These are phyloP conservation scores for Stratiolaelaps scimitus DNA, from an alignment of 1,140 invertebrate species.

Conservation along the genomic window DNA sequence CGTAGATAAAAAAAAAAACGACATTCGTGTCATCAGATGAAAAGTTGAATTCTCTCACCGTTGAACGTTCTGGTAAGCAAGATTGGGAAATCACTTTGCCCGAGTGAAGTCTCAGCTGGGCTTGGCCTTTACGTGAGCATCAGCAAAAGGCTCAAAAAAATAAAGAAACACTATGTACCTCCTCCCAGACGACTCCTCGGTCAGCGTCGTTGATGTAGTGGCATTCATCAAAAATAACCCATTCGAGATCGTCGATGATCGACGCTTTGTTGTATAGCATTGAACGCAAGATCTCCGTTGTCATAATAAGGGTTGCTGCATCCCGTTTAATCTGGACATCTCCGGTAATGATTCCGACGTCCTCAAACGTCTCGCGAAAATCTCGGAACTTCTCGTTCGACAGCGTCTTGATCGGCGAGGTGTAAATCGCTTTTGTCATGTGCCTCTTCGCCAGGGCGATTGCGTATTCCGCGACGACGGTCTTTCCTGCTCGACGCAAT, in stretches of 20 bases:
- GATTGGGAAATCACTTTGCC: too few relatives aligned
- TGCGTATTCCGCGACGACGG: constrained; percentile 97
- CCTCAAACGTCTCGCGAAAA: constrained; percentile 57
- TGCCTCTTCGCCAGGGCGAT: constrained; percentile 77
- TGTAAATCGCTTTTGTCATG: constrained; percentile 88
- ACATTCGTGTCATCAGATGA: too few relatives aligned
- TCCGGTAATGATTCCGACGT: constrained; percentile 45
- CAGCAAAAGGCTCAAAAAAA: too few relatives aligned
- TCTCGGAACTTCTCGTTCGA: constrained; percentile 99
- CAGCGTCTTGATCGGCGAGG: constrained; percentile 96
- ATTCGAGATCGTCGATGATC: constrained; percentile 86
- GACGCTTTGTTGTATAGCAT: constrained; percentile 95
- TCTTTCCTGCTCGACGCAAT: constrained; percentile 50
- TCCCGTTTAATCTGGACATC: constrained; percentile 78
- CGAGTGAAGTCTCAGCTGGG: too few relatives aligned
- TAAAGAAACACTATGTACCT: constrained; percentile 48
- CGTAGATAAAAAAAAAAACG: too few relatives aligned
- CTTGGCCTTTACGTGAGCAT: too few relatives aligned
- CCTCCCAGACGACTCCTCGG: constrained; percentile 98
- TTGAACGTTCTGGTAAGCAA: too few relatives aligned
- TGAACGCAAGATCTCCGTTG: constrained; percentile 89
- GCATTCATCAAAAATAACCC: constrained; percentile 98
- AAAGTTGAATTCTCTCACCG: too few relatives aligned
- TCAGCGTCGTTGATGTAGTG: constrained; percentile 98
- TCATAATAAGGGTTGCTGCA: constrained; percentile 95